Base-by-base conservation (phyloP, 2,797 vertebrate species). In the Rachycentron canadum region DNA sequence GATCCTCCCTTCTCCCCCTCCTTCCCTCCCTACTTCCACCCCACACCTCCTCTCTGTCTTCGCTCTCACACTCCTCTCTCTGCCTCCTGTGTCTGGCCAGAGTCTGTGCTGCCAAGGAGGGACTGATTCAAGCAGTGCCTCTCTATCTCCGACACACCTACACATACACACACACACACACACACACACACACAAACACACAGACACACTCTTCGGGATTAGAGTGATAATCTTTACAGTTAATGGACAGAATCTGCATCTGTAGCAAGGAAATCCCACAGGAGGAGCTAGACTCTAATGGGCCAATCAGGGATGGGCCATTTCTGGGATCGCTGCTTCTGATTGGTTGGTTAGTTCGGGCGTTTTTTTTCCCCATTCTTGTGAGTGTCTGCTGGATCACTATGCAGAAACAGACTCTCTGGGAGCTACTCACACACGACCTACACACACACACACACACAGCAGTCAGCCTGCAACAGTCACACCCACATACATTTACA, bases 401-500 rank as follows among this genome's bases (percentile, higher is more conserved):
- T 97, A 97, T 98, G 97, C 97, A 98, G 97, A 97, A 97, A 96
- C 66, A 92, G 92, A 94, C 93, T 94, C 92, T 91, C 87, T 87
- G 86, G 87, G 93, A 94, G 92, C 92, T 86, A 65, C 92, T 92
- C 92, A 88, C 90, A 85, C 87, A 73, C 74, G 65, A 2, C 73
- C 78, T 2, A 76, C 62, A 88, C 74, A 62, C 73, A 57, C 23
- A 68, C 68, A 66, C 56, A 45, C 81, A 82, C 80, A 74, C 73
- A 79, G 56, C 73, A 79, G 56, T 81, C 58, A 45, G 72, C 68
- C 40, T 65, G 55, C 69, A 30, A 67, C 57, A 59, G 23, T 41
- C 59, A 76, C 21, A 68, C 71, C 61, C 52, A 62, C 65, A 73
- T 23, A 60, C 59, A 52, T 40, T 60, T 50, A 32, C 60, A 73